Conservation (phyloP, 2,113 vertebrate species). For the Eretmochelys imbricata region DNA sequence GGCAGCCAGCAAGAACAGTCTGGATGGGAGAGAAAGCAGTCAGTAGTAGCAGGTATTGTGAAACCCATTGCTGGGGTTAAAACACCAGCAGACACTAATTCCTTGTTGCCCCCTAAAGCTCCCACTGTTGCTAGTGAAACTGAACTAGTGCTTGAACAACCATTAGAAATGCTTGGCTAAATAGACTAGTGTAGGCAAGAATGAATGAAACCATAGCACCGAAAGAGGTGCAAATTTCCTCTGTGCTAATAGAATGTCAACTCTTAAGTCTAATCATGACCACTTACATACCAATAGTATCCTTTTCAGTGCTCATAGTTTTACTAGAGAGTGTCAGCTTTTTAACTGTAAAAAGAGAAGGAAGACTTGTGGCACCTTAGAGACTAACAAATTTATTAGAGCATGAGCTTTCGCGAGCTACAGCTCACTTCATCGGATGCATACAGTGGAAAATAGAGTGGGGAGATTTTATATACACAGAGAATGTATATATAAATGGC, state of each 20-base stretch:
- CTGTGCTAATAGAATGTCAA: neutral
- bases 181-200: neutral
- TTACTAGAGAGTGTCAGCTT: neutral
- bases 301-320: neutral
- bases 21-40: neutral
- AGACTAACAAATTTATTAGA: no score
- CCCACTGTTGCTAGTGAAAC: neutral
- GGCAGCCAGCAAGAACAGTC: neutral
- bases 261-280: neutral
- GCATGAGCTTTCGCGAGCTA: no score
- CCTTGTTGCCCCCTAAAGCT: neutral
- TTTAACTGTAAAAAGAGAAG: neutral
- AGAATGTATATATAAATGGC: neutral
- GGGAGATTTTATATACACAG: no score
- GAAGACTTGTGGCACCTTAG: no score
- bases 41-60: neutral
- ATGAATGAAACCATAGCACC: neutral
- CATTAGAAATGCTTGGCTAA: neutral
- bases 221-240: neutral
- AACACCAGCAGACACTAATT: neutral
- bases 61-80: constrained; percentile 5
- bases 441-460: no score
- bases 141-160: neutral
- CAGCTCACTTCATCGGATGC: no score
- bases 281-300: neutral